Conservation (phyloP, 1,140 invertebrate genomes). For the Chrysopa pallens region DNA sequence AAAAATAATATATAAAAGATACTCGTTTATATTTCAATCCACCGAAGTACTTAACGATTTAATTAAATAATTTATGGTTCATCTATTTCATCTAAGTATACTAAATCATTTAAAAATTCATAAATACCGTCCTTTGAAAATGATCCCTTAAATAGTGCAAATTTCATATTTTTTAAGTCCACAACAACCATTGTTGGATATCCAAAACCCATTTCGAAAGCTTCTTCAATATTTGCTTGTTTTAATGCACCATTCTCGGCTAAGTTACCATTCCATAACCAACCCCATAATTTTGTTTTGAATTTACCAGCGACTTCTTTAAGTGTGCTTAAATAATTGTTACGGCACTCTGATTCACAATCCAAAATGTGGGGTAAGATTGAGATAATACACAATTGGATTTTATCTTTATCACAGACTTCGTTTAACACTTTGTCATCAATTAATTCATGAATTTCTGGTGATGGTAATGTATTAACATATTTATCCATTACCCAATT, state of each 20-base stretch:
- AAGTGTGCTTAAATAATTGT: constrained; percentile 66
- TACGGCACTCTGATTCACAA: constrained; percentile 88
- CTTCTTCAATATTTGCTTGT: constrained; percentile 69
- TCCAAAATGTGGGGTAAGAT: constrained; percentile 94
- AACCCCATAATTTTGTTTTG: constrained; percentile 94
- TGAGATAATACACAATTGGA: constrained; percentile 79
- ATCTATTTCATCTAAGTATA: constrained; percentile 76
- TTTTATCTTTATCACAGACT: constrained; percentile 54
- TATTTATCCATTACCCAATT: constrained; percentile 75
- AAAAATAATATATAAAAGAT: too few relatives aligned
- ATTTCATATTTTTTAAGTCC: constrained; percentile 95
- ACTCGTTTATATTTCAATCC: too few relatives aligned
- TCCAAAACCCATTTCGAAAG: constrained; percentile 85
- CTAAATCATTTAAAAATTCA: constrained; percentile 87
- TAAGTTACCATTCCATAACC: constrained; percentile 95
- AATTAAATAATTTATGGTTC: constrained; percentile 43
- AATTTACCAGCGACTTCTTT: constrained; percentile 73
- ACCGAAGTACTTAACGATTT: too few relatives aligned
- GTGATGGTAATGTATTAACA: constrained; percentile 70
- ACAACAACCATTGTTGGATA: constrained; percentile 91
- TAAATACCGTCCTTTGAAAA: constrained; percentile 90
- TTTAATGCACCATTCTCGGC: constrained; percentile 75
- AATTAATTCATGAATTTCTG: constrained; percentile 66
- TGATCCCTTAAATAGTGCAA: constrained; percentile 79
- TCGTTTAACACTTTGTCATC: constrained; percentile 45